These are phyloP conservation scores for Serinus canaria DNA, from an alignment of 2,113 vertebrate species.

Conservation along the genomic window DNA sequence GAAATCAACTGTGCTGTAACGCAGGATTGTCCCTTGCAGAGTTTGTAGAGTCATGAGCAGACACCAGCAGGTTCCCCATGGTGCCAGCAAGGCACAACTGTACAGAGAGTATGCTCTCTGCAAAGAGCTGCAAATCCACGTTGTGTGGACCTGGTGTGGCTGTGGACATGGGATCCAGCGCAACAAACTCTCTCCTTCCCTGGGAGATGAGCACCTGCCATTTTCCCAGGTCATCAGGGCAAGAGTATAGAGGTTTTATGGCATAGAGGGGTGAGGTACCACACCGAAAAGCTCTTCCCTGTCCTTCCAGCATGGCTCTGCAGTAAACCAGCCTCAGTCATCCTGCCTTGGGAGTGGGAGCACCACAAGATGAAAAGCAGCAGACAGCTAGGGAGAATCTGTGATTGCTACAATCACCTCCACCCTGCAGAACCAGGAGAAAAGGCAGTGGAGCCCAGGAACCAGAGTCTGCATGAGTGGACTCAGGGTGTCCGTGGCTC, in stretches of 20 bases:
- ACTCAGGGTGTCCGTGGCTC: background rate
- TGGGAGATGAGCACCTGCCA: background rate
- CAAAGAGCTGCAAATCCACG: background rate
- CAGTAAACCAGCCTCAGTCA: background rate
- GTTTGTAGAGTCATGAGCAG: background rate
- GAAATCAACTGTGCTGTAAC: background rate
- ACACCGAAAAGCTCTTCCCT: background rate
- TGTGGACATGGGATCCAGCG: background rate
- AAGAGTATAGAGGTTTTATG: background rate
- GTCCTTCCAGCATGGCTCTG: background rate
- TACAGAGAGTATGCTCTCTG: background rate
- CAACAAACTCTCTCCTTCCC: background rate
- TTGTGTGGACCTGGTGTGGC: background rate
- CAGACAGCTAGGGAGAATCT: background rate
- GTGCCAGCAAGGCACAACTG: background rate
- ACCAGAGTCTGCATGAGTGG: background rate
- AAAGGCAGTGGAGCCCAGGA: background rate
- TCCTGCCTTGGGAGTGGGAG: background rate
- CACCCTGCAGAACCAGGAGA: background rate
- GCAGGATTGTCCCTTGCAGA: background rate
- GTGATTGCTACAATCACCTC: background rate
- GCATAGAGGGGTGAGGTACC: background rate
- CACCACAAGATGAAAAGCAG: background rate
- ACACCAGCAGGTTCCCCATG: background rate
- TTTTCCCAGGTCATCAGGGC: background rate